These are phyloP conservation scores for Drosophila sordidula DNA, from an alignment of 2,888 invertebrate genomes.

Conservation along the genomic window DNA sequence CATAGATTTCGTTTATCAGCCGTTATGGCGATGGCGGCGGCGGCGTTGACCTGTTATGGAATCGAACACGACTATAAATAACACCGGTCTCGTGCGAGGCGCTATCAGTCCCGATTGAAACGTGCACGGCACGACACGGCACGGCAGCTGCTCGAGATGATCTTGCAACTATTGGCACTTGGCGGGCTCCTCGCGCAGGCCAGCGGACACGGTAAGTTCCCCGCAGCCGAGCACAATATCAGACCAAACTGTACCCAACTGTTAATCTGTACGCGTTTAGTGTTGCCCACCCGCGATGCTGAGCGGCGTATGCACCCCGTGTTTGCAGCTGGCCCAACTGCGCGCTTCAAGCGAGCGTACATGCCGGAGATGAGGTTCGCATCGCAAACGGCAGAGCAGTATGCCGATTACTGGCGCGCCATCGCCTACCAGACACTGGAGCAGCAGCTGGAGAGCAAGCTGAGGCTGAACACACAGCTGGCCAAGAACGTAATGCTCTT, in stretches of 20 bases:
- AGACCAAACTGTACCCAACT: conserved; percentile 32
- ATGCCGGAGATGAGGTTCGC: conserved; percentile 82
- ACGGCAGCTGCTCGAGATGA: conserved; percentile 41
- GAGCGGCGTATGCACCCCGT: conserved; percentile 83
- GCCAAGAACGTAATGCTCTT: conserved; percentile 89
- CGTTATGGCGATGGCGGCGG: conserved; percentile 38
- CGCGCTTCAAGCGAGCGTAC: conserved; percentile 68
- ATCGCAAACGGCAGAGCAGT: conserved; percentile 70
- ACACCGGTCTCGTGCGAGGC: conserved; percentile 60
- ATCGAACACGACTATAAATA: conserved; percentile 63
- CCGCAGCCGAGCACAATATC: neutral
- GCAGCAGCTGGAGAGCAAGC: conserved; percentile 81
- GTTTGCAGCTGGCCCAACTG: conserved; percentile 32
- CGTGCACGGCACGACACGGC: conserved; percentile 46
- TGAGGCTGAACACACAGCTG: conserved; percentile 81
- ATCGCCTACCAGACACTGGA: conserved; percentile 85
- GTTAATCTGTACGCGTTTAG: conserved; percentile 1
- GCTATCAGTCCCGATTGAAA: conserved; percentile 63
- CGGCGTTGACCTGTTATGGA: conserved; percentile 54
- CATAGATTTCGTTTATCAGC: conserved; percentile 62
- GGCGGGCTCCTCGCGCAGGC: conserved; percentile 38
- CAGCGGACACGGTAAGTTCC: conserved; percentile 50
- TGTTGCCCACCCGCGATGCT: conserved; percentile 35
- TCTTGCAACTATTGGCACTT: conserved; percentile 42
- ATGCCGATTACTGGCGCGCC: conserved; percentile 85